phyloP scores from a whole-genome alignment of 2,797 vertebrate species.

The Sebastes itinus region DNA sequence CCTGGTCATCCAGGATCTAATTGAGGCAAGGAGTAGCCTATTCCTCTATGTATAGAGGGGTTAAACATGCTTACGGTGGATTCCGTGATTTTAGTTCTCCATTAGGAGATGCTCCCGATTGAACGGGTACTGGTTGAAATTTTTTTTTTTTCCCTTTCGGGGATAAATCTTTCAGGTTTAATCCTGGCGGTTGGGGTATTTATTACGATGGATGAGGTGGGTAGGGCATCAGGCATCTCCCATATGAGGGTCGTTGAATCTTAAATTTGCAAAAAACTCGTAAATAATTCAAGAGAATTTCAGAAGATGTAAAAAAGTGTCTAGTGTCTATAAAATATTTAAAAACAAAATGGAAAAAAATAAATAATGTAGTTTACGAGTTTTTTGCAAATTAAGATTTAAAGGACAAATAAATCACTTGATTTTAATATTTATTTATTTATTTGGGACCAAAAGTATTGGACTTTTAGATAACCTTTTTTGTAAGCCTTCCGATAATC shows the following conservation, averaged over 20 bases:
- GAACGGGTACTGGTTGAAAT: not conserved
- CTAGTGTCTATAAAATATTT: not conserved
- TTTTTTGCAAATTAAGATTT: too few relatives aligned
- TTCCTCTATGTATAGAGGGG: not conserved
- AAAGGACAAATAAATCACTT: too few relatives aligned
- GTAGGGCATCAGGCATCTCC: not conserved
- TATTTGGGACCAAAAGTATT: not conserved
- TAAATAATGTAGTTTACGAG: too few relatives aligned
- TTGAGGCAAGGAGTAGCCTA: not conserved
- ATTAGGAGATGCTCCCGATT: not conserved
- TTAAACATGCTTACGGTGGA: not conserved
- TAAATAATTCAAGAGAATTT: not conserved
- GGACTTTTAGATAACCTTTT: not conserved
- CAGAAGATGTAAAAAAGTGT: not conserved
- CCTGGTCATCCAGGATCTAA: not conserved
- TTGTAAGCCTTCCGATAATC: not conserved
- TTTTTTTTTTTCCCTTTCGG: not conserved
- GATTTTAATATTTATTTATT: not conserved
- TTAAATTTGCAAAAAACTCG: not conserved
- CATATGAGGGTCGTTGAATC: not conserved
- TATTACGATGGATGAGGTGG: too few relatives aligned
- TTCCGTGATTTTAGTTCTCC: not conserved
- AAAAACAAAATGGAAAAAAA: too few relatives aligned
- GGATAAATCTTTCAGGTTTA: not conserved
- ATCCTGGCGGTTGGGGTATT: not conserved